Evolutionary conservation across 2,797 vertebrate genomes (phyloP).

Genomic region (Halcyon badia): DNA sequence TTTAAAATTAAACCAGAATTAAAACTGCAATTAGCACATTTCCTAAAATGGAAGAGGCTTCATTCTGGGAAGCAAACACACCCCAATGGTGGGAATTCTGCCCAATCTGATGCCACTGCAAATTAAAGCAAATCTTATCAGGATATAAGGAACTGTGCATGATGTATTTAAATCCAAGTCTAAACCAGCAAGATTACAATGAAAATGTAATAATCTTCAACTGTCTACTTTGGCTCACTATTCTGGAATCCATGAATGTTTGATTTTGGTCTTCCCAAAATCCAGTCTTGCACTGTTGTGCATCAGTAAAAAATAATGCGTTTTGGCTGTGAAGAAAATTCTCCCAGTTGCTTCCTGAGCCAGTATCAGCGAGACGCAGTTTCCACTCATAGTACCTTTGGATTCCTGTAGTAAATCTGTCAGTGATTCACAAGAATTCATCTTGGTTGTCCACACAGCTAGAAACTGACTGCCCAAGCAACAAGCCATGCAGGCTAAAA

Average conservation of each 20-base stretch:
- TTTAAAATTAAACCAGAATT: neutral
- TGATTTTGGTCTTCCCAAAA: slow-evolving; percentile 11
- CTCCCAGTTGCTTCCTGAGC: neutral
- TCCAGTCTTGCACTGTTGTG: neutral
- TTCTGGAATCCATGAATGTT: neutral
- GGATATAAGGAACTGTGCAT: neutral
- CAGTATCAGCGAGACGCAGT: neutral
- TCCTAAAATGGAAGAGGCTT: neutral
- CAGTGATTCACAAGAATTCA: neutral
- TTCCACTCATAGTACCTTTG: neutral
- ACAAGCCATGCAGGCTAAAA: accelerated
- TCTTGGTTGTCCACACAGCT: neutral
- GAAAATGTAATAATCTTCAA: neutral
- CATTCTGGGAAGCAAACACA: neutral
- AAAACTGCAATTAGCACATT: neutral
- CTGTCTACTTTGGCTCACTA: neutral
- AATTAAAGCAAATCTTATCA: neutral
- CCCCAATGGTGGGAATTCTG: neutral
- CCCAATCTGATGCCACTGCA: neutral
- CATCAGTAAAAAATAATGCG: neutral
- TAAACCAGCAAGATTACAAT: neutral
- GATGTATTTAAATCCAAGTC: neutral
- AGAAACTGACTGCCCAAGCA: neutral
- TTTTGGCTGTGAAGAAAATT: slow-evolving; percentile 21
- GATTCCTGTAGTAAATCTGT: neutral